Evolutionary conservation across 2,113 vertebrate genomes (phyloP).

Genomic region (Ia io): DNA sequence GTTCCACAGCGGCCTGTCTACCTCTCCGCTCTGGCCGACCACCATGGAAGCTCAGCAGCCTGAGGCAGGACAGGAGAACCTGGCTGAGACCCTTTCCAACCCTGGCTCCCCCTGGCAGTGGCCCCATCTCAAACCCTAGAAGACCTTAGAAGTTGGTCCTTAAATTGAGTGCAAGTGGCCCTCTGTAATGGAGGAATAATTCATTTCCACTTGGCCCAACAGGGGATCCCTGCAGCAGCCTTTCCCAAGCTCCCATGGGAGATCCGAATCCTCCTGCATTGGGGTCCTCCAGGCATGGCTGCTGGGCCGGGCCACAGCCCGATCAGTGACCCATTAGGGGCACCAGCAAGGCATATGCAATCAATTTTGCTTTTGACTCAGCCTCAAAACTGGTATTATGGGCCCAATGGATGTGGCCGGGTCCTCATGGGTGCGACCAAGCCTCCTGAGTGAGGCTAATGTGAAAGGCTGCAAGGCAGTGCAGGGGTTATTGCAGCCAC

Average conservation of each 20-base stretch:
- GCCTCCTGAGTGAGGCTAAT: neutral
- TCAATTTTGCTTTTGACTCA: neutral
- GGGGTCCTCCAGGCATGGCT: neutral
- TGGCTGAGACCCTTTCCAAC: neutral
- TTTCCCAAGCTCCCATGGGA: neutral
- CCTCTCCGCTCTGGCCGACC: neutral
- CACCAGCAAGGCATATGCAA: neutral
- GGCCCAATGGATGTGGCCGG: neutral
- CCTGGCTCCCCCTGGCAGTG: neutral
- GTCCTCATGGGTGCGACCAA: neutral
- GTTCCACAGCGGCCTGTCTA: neutral
- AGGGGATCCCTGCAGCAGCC: neutral
- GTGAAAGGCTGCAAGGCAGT: neutral
- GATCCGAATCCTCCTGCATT: neutral
- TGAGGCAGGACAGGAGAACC: no score
- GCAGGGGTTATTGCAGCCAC: fast-evolving
- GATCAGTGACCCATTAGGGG: neutral
- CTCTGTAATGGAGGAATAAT: neutral
- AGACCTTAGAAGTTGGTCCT: neutral
- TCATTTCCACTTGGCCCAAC: neutral
- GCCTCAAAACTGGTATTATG: neutral
- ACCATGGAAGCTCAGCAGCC: neutral
- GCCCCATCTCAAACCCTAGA: neutral
- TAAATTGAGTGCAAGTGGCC: neutral
- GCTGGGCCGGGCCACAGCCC: neutral